Base-by-base conservation (phyloP, 2,888 invertebrate species). In the Chalcis sispes region DNA sequence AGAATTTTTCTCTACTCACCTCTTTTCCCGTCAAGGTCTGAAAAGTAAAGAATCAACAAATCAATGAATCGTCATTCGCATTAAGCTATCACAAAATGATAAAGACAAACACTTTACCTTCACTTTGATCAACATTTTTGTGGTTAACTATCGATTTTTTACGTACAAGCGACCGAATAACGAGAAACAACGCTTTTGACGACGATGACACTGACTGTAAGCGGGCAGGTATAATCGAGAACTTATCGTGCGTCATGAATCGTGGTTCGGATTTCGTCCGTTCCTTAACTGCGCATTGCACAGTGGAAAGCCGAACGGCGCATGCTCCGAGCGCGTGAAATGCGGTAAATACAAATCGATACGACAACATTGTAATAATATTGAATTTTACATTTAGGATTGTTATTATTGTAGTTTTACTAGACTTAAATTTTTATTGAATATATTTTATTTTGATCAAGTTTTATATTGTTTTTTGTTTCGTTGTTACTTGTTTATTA, bases 11-110 rank as follows among this genome's bases (percentile, higher is more conserved):
- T 50, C 1, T 80, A 86, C 86, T 88, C 84, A 89, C 90, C 89
- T 96, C 96, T 90, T 96, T 96, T 75, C 96, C 96, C 73, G 96
- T 96, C 80, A 96, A 92, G 67, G 96, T 96, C 96, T 96, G 89
- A 77, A 91, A 89, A 83, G 78, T 79, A 83, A 79, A 81, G 75
- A 80, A 81, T 74, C 42, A 75, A 81, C 76, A 46, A 42, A 79
- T 65, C 18, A 79, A 70, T 59, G 73, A 79, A 23, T 59, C 20
- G 66, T 25, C 64, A 20, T 23, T 66, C 62, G 54, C 23, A 27
- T 59, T 58, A 50, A 18, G 72, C 27, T 56, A 56, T 7, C 7
- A 2, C 40, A 29, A 13, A 72, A 58, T 5, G 50, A 15, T 73
- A 82, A 70, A 75, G 80, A 79, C 82, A 36, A 72, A 71, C 77